Evolutionary conservation across 2,888 invertebrate genomes (phyloP).

Genomic region (Drosophila rellima): DNA sequence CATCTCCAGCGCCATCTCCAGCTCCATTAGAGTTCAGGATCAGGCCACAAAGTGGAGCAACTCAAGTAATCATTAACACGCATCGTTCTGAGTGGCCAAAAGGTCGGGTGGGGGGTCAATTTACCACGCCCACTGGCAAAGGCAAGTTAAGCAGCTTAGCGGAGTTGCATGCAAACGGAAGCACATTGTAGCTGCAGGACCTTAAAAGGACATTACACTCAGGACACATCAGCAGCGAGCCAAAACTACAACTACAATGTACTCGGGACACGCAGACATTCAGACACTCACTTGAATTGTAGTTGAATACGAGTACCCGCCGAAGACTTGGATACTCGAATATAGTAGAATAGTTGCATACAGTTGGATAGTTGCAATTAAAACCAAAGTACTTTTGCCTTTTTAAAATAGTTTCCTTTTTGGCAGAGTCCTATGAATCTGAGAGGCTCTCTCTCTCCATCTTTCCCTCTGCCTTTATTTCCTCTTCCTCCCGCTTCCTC

Average conservation of each 20-base stretch:
- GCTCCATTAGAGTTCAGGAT: slow-evolving; percentile 28
- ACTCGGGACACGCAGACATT: slow-evolving; percentile 60
- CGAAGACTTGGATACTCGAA: slow-evolving; percentile 8
- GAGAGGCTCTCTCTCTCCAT: slow-evolving; percentile 9
- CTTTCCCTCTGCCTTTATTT: background rate
- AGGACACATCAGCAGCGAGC: slow-evolving; percentile 50
- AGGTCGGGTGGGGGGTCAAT: background rate
- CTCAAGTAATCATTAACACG: slow-evolving; percentile 80
- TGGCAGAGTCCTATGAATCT: slow-evolving; percentile 62
- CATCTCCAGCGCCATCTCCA: background rate
- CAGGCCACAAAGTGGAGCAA: slow-evolving; percentile 71
- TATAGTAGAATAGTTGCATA: slow-evolving; percentile 48
- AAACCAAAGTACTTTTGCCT: slow-evolving; percentile 79
- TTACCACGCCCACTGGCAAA: slow-evolving; percentile 29
- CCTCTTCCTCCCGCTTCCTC: background rate
- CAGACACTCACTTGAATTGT: slow-evolving; percentile 20
- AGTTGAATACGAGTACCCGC: slow-evolving; percentile 3
- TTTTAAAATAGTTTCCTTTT: slow-evolving; percentile 80
- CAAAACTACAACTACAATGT: slow-evolving; percentile 65
- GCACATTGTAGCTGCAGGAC: slow-evolving; percentile 63
- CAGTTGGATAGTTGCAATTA: slow-evolving; percentile 73
- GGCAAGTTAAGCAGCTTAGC: slow-evolving; percentile 72
- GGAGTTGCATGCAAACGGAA: slow-evolving; percentile 74
- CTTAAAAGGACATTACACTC: slow-evolving; percentile 73
- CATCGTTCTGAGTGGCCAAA: slow-evolving; percentile 35